Evolutionary conservation across 2,797 vertebrate species (phyloP).

Genomic region (Rhadinocentrus ornatus): DNA sequence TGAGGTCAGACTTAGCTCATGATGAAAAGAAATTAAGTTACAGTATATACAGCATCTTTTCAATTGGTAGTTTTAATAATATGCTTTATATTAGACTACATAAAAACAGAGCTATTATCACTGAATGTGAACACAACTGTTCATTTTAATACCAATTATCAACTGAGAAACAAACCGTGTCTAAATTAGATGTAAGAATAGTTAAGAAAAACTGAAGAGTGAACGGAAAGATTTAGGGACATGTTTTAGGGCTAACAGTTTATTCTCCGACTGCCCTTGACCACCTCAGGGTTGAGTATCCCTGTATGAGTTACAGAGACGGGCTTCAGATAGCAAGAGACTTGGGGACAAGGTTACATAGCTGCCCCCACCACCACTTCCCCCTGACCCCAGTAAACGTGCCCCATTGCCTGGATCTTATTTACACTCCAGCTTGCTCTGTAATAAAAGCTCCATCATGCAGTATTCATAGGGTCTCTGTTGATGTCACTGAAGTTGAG

Average conservation of each 20-base stretch:
- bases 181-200: background rate
- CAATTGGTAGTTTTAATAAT: too few relatives aligned
- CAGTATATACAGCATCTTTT: too few relatives aligned
- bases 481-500: constrained; percentile 79
- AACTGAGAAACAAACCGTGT: background rate
- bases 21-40: background rate
- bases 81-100: too few relatives aligned
- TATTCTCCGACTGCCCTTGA: constrained; percentile 76
- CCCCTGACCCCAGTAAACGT: constrained; percentile 84
- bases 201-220: constrained; percentile 7
- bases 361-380: constrained; percentile 67
- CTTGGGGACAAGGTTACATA: constrained; percentile 79
- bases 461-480: constrained; percentile 82
- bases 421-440: constrained; percentile 79
- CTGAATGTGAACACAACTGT: background rate
- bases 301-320: constrained; percentile 82
- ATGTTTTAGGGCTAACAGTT: constrained; percentile 46
- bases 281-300: constrained; percentile 63
- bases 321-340: constrained; percentile 75
- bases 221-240: constrained; percentile 1
- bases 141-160: background rate
- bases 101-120: too few relatives aligned
- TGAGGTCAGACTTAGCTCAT: background rate
- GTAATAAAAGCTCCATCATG: constrained; percentile 83
- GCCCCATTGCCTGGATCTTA: constrained; percentile 80